These are phyloP conservation scores for Cryptocephalus primarius DNA, from an alignment of 2,888 invertebrate species.

Conservation along the genomic window DNA sequence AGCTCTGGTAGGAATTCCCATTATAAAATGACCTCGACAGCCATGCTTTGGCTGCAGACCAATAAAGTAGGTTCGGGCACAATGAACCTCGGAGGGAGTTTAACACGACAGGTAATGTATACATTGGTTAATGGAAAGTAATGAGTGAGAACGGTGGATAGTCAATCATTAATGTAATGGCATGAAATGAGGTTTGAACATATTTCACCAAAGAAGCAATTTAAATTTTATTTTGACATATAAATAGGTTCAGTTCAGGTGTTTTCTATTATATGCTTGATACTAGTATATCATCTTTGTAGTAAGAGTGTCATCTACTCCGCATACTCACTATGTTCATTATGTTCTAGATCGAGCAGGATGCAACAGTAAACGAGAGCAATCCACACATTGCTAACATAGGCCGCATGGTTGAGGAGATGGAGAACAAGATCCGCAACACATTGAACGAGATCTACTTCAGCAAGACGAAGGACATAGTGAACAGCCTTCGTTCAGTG, in stretches of 20 bases:
- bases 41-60: slow-evolving; percentile 99
- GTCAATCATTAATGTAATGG: no score
- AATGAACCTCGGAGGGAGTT: slow-evolving; percentile 97
- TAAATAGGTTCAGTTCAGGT: no score
- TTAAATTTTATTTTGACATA: no score
- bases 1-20: slow-evolving; percentile 88
- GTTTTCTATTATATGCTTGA: no score
- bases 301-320: no score
- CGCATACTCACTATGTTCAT: neutral
- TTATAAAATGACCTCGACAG: slow-evolving; percentile 97
- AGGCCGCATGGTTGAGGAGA: slow-evolving; percentile 97
- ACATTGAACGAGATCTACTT: slow-evolving; percentile 98
- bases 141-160: no score
- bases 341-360: slow-evolving; percentile 70
- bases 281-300: no score
- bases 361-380: slow-evolving; percentile 81
- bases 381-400: slow-evolving; percentile 98
- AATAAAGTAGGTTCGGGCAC: slow-evolving; percentile 94
- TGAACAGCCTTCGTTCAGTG: slow-evolving; percentile 72
- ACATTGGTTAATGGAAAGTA: no score
- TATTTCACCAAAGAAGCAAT: no score
- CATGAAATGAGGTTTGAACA: no score
- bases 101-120: slow-evolving; percentile 78
- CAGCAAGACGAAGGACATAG: slow-evolving; percentile 97
- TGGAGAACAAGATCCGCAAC: slow-evolving; percentile 98